Evolutionary conservation across 2,797 vertebrate genomes (phyloP).

Genomic region (Oryzias sinensis): DNA sequence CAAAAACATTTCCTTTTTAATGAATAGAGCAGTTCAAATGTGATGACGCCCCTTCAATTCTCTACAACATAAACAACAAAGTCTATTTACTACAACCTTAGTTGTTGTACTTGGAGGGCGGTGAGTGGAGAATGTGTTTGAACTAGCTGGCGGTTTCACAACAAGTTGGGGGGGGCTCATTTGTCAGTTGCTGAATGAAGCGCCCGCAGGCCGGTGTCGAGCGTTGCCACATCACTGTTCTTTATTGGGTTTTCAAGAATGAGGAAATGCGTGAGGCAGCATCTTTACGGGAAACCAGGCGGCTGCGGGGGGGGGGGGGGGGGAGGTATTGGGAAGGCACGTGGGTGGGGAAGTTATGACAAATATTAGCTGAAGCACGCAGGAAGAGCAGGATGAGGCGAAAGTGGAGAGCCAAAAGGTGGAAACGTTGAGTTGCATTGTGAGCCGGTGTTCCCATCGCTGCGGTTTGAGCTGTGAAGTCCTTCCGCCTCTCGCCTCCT

Average conservation of each 20-base stretch:
- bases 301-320: conserved; percentile 37
- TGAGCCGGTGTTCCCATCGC: conserved; percentile 23
- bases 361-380: conserved; percentile 68
- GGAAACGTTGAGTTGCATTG: conserved; percentile 48
- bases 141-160: no score
- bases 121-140: no score
- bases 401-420: conserved; percentile 49
- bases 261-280: conserved; percentile 76
- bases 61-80: no score
- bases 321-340: conserved; percentile 70
- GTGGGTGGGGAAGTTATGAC: conserved; percentile 60
- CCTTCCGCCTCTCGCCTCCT: neutral
- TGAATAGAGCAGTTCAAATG: no score
- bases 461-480: neutral
- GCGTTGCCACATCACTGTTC: conserved; percentile 69
- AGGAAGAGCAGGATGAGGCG: conserved; percentile 33
- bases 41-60: no score
- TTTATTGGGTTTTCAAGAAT: conserved; percentile 73
- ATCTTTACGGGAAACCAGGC: conserved; percentile 77
- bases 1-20: no score
- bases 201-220: conserved; percentile 63
- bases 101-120: no score
- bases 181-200: conserved; percentile 2
- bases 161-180: neutral
- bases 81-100: no score